Percentiles rank a stretch among this genome's conserved stretches.
phyloP scores from a whole-genome alignment of 2,888 invertebrate species.

The Leucoptera coffeella region DNA sequence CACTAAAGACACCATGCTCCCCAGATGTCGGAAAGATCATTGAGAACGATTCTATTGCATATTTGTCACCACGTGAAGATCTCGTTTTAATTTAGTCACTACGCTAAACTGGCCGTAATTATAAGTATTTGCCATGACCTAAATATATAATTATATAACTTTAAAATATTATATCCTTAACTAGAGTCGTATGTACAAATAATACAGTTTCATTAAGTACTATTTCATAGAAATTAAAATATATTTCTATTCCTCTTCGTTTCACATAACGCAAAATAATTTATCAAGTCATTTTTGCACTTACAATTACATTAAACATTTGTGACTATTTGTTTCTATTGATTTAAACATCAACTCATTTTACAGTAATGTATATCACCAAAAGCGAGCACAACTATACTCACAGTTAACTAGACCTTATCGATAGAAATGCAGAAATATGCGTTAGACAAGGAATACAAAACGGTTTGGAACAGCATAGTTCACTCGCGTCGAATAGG shows the following conservation, averaged over 20 bases:
- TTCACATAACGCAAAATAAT: constrained; percentile 56
- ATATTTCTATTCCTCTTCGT: constrained; percentile 52
- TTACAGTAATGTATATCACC: constrained; percentile 47
- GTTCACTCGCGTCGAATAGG: constrained; percentile 46
- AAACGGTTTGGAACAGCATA: constrained; percentile 52
- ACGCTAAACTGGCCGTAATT: constrained; percentile 66
- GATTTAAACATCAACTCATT: constrained; percentile 40
- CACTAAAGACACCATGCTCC: too few relatives aligned
- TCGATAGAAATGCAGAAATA: constrained; percentile 49
- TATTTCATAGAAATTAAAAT: constrained; percentile 49
- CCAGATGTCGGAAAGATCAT: too few relatives aligned
- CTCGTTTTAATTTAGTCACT: constrained; percentile 56
- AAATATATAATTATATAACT: constrained; percentile 53
- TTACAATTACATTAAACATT: constrained; percentile 50
- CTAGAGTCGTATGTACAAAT: constrained; percentile 57
- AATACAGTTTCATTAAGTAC: constrained; percentile 49
- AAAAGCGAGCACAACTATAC: constrained; percentile 46
- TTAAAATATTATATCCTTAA: constrained; percentile 60
- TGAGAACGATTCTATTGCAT: too few relatives aligned
- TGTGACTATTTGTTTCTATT: constrained; percentile 40
- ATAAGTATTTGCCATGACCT: constrained; percentile 62
- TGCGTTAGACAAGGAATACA: constrained; percentile 51
- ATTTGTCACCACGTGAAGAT: constrained; percentile 53
- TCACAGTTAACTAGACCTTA: constrained; percentile 44
- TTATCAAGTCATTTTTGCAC: constrained; percentile 54